Percentiles rank a stretch among this genome's conserved stretches.
Evolutionary conservation across 2,797 vertebrate species (phyloP).

Genomic region (Huso huso): DNA sequence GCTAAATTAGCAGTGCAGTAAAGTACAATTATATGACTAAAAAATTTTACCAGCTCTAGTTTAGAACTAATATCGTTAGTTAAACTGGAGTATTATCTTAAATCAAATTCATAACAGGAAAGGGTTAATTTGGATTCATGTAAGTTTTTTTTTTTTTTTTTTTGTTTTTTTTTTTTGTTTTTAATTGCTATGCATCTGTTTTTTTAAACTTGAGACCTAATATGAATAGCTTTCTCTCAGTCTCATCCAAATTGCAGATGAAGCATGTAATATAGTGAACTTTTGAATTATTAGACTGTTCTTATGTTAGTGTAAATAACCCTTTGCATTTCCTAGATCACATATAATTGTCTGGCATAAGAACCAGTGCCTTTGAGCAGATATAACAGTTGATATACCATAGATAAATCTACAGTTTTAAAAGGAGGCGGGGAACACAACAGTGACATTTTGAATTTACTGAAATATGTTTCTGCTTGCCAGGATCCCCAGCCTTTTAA

Average conservation of each 20-base stretch:
- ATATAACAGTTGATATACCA: neutral
- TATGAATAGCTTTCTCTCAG: neutral
- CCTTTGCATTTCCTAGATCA: neutral
- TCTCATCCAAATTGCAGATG: neutral
- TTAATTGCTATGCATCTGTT: no score
- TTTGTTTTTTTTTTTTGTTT: no score
- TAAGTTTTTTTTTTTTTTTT: no score
- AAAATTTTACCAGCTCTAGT: constrained; percentile 3
- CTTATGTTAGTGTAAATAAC: neutral
- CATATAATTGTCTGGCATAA: neutral
- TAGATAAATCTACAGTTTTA: neutral
- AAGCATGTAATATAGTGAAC: neutral
- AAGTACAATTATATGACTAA: constrained; percentile 59
- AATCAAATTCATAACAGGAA: no score
- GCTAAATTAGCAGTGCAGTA: constrained; percentile 67
- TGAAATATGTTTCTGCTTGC: neutral
- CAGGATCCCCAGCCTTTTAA: neutral
- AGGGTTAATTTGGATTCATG: no score
- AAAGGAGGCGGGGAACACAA: neutral
- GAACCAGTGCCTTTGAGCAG: no score
- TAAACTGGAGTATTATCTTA: neutral
- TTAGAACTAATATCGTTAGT: neutral
- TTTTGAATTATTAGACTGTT: neutral
- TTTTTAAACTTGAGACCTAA: no score
- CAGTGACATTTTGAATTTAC: constrained; percentile 3